Base-by-base conservation (phyloP, 1,140 invertebrate genomes). In the Drosophila prosaltans region DNA sequence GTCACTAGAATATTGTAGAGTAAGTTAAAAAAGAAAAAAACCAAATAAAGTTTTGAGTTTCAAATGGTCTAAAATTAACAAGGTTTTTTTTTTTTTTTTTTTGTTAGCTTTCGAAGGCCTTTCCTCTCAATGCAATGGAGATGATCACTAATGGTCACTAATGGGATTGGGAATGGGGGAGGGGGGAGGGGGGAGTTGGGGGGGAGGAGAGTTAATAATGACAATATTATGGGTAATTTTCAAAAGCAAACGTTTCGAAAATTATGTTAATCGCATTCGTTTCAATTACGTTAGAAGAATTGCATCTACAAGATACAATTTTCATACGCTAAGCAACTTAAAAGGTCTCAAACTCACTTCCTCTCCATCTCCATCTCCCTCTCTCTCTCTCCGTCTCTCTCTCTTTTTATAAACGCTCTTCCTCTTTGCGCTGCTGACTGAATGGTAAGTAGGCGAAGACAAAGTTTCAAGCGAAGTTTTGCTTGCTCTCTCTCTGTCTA, bases 241-340 rank as follows among this genome's bases (percentile, higher is more conserved):
- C 16, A 59, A 59, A 39, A 39, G 57, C 10, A 62, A 45, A 62
- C 36, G 39, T 62, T 62, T 32, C 28, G 39, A 67, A 81, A 84
- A 89, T 85, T 89, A 90, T 89, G 84, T 89, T 89, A 89, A 89
- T 90, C 85, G 84, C 84, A 89, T 89, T 89, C 84, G 84, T 79
- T 90, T 90, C 85, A 89, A 90, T 90, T 88, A 88, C 81, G 51
- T 7, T 45, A 43, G 59, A 63, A 63, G 40, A 60, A 72, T 64
- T 24, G 40, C 76, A 62, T 43, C 43, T 48, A 69, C 68, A 66
- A 60, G 63, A 65, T 61, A 43, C 63, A 74, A 74, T 74, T 67
- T 59, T 72, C 58, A 65, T 71, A 11, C 21, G 45, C 45, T 51
- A 40, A 26, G 16, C 21, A 24, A 51, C 32, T 65, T 21, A 48